phyloP scores from a whole-genome alignment of 2,113 vertebrate species.

The Calypte anna region DNA sequence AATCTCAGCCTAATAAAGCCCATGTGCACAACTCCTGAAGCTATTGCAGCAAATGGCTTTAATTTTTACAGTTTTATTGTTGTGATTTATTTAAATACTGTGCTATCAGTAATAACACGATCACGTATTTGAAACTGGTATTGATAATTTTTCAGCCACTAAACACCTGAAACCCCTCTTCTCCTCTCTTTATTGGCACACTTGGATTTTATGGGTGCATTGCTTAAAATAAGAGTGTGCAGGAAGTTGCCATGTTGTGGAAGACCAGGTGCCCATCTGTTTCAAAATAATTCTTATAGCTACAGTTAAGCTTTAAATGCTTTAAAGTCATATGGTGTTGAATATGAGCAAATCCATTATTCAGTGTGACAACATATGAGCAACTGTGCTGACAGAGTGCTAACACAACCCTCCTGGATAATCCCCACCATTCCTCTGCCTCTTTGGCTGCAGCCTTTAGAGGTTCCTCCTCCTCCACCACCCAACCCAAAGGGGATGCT shows the following conservation, averaged over 20 bases:
- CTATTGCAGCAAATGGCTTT: neutral
- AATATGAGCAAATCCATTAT: neutral
- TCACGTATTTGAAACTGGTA: neutral
- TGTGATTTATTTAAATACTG: neutral
- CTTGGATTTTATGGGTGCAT: neutral
- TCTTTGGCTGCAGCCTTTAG: neutral
- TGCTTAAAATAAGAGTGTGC: neutral
- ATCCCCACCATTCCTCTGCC: neutral
- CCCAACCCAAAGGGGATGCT: neutral
- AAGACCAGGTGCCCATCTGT: slow-evolving; percentile 19
- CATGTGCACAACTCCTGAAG: neutral
- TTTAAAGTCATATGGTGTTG: neutral
- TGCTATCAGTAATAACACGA: neutral
- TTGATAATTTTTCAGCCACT: slow-evolving; percentile 45
- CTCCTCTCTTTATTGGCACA: neutral
- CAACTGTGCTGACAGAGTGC: neutral
- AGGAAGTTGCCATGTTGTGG: neutral
- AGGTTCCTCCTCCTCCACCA: neutral
- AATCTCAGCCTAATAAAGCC: neutral
- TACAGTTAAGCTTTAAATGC: neutral
- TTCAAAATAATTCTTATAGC: neutral
- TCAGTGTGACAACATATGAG: neutral
- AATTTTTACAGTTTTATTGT: neutral
- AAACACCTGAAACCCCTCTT: slow-evolving; percentile 6
- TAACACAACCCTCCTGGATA: neutral